Evolutionary conservation across 2,113 vertebrate genomes (phyloP), one percentile per base, ranked within the genome.

Genomic region (Pelusios castaneus): DNA sequence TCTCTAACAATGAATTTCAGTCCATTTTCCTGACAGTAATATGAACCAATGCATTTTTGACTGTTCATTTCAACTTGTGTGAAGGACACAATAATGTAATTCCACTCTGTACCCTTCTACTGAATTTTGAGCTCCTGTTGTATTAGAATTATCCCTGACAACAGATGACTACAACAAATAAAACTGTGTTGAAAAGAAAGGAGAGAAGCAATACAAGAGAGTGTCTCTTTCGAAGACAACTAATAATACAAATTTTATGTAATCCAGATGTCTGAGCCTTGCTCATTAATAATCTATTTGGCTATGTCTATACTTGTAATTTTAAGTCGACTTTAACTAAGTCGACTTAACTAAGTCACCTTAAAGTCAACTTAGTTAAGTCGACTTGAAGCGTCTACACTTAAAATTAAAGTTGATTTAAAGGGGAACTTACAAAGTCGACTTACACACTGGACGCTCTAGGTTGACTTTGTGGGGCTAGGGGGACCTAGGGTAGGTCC

Each of bases 251-350:
- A 47, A 84, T 27, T 80, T n/a, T 9, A 87, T 73, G 82, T 85
- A 70, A 83, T 92, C 63, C 41, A 9, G 90, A 88, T 86, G 93
- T 85, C 82, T 92, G 11, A 82, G 55, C 88, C 94, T 80, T 94
- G 4, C 90, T 96, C 84, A 79, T 87, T 89, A 79, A 3, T 94
- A 92, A 91, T 96, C 11, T 29, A 29, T 85, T 89, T 82, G 76
- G n/a, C n/a, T n/a, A n/a, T n/a, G n/a, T n/a, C n/a, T n/a, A n/a
- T n/a, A n/a, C n/a, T n/a, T n/a, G n/a, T n/a, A n/a, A n/a, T n/a
- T n/a, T n/a, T n/a, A n/a, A n/a, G n/a, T n/a, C n/a, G n/a, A n/a
- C n/a, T n/a, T n/a, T n/a, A n/a, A n/a, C n/a, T n/a, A n/a, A n/a
- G n/a, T n/a, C n/a, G n/a, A n/a, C n/a, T n/a, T n/a, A n/a, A n/a